Percentiles rank a stretch among this genome's conserved stretches.
Evolutionary conservation across 2,113 vertebrate genomes (phyloP).

Genomic region (Zosterops pallidus): DNA sequence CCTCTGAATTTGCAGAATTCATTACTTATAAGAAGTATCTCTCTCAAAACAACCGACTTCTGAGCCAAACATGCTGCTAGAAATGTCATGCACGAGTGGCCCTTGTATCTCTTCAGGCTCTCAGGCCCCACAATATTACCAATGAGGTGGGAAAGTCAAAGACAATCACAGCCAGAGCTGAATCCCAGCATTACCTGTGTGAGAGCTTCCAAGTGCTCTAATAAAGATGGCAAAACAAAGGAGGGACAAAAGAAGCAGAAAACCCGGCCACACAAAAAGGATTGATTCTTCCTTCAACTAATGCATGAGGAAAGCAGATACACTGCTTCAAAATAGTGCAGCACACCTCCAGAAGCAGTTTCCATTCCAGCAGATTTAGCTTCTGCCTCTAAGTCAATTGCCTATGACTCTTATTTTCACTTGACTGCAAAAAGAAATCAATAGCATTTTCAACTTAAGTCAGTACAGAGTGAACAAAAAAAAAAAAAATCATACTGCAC

Average conservation of each 20-base stretch:
- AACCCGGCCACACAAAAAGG: neutral
- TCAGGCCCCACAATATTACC: too few relatives aligned
- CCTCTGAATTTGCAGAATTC: neutral
- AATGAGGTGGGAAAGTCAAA: neutral
- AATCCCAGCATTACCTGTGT: neutral
- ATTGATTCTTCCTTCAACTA: neutral
- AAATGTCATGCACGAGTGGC: neutral
- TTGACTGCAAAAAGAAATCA: neutral
- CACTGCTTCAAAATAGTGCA: neutral
- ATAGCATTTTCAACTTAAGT: neutral
- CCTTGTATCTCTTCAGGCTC: neutral
- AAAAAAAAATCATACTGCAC: fast-evolving
- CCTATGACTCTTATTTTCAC: neutral
- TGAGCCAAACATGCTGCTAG: neutral
- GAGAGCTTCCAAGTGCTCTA: neutral
- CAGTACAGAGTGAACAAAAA: neutral
- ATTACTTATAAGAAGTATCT: neutral
- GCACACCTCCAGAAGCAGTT: neutral
- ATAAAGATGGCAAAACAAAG: neutral
- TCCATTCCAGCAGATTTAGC: neutral
- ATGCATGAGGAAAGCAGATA: neutral
- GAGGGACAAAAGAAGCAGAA: neutral
- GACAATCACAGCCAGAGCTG: neutral
- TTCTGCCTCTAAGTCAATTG: neutral
- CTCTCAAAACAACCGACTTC: neutral